Evolutionary conservation across 2,888 invertebrate genomes (phyloP), one percentile per base, ranked within the genome.

Genomic region (Drosophila kokeensis): DNA sequence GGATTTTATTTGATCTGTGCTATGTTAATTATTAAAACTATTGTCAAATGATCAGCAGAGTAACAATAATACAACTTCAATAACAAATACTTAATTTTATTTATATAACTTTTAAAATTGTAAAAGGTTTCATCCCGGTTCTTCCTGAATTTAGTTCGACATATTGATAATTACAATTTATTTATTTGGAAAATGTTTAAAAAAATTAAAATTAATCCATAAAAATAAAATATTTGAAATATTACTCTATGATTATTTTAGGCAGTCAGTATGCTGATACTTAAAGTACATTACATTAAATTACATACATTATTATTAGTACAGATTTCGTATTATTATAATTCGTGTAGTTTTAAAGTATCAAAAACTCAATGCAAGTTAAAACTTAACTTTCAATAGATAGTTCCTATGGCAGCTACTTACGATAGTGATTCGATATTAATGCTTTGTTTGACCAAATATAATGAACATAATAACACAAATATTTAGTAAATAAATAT

Each of bases 1-100:
- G 52, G 52, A 50, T 27, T 57, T 70, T 50, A 27, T 68, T 68
- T 64, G 60, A 69, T 50, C 65, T 57, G 32, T 32, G 27, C 32
- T 40, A 32, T 57, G 27, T 11, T 15, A 13, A 38, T 68, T 29
- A 27, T 29, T n/a, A 38, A n/a, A 38, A 55, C 2, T 15, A 24
- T 15, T 4, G 2, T 1, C 24, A 15, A 45, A 24, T 24, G 24
- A 21, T 4, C 45, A 8, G 4, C 32, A 10, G 10, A 34, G 13
- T 4, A 38, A 38, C 8, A 38, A 8, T 18, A 18, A 8, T 8
- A 18, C 2, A 8, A 7, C 4, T 38, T 38, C 3, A 18, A 38
- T 38, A 38, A 18, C 38, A 38, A 38, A 38, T 3, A 36, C 3
- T 2, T 38, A 3, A 0, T 38, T 38, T 38, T 18, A 8, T 38